Base-by-base conservation (phyloP, 1,140 invertebrate genomes). In the Nixonia krombeini region DNA sequence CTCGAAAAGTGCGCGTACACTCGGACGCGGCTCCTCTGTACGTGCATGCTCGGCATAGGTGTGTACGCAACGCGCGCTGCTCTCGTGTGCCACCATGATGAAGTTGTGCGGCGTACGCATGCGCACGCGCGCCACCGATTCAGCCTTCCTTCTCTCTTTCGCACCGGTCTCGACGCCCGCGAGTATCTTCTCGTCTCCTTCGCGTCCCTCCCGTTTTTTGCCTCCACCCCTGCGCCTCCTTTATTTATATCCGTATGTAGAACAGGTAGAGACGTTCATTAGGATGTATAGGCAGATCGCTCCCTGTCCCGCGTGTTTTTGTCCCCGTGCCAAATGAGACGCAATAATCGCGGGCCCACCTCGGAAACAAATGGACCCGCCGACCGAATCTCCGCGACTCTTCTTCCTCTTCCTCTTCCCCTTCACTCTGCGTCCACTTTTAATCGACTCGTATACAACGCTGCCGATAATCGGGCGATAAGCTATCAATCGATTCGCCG, bases 241-340 rank as follows among this genome's bases (percentile, higher is more conserved):
- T 78, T 79, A 78, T 81, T 80, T 82, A 79, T 79, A 74, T 74
- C 72, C 72, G 67, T 75, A 72, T 72, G 66, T 66, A 70, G 70
- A 71, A 73, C 77, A 81, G 78, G 76, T 81, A 77, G 77, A 78
- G 76, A 81, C 80, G 75, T 82, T 83, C 76, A 84, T 83, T 83
- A 80, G 76, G 73, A 83, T 83, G 83, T 84, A 84, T 83, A 73
- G 76, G 78, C 77, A 75, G 72, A 80, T 83, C 76, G 78, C 78
- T 79, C 76, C 66, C 72, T 72, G 72, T 70, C 67, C 62, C 69
- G 40, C 49, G 45, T 62, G 66, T 79, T 78, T 78, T 75, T 74
- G 74, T 72, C 53, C 59, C 47, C 26, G 47, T 71, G 51, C 55
- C 71, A 75, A 80, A 73, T 73, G 73, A 79, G 74, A 76, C 56